Evolutionary conservation across 2,797 vertebrate genomes (phyloP).

Genomic region (Xiphorhynchus erythropygius): DNA sequence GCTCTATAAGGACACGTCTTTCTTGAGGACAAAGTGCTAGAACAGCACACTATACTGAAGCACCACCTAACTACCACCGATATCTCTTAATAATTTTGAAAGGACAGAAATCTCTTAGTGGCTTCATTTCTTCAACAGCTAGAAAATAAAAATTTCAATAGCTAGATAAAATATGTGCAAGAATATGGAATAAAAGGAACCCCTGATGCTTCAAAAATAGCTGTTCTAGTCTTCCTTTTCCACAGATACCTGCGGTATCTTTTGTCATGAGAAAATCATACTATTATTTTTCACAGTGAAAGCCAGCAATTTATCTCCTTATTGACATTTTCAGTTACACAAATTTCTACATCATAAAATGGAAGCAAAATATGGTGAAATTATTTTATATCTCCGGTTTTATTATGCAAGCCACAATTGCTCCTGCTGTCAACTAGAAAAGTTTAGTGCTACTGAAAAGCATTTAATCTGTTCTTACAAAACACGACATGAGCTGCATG

Average conservation of each 20-base stretch:
- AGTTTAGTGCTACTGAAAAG: slow-evolving; percentile 4
- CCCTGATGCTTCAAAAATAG: neutral
- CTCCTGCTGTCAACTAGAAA: neutral
- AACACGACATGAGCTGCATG: neutral
- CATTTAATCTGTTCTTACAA: slow-evolving; percentile 3
- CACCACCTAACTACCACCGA: neutral
- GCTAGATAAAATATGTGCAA: neutral
- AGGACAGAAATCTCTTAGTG: neutral
- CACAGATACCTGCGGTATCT: neutral
- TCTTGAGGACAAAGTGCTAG: neutral
- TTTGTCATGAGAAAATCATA: slow-evolving; percentile 18
- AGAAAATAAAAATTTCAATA: neutral
- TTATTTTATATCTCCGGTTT: neutral
- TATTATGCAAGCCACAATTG: neutral
- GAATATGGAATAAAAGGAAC: neutral
- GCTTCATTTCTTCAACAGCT: neutral
- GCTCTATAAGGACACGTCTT: neutral
- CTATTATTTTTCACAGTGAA: neutral
- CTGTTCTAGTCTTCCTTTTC: neutral
- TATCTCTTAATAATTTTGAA: neutral
- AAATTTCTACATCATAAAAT: neutral
- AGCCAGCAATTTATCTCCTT: neutral
- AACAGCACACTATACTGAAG: neutral
- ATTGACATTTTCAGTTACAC: neutral
- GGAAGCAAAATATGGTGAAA: neutral